These are phyloP conservation scores for Tipula lateralis DNA, from an alignment of 2,888 invertebrate genomes.

Conservation along the genomic window DNA sequence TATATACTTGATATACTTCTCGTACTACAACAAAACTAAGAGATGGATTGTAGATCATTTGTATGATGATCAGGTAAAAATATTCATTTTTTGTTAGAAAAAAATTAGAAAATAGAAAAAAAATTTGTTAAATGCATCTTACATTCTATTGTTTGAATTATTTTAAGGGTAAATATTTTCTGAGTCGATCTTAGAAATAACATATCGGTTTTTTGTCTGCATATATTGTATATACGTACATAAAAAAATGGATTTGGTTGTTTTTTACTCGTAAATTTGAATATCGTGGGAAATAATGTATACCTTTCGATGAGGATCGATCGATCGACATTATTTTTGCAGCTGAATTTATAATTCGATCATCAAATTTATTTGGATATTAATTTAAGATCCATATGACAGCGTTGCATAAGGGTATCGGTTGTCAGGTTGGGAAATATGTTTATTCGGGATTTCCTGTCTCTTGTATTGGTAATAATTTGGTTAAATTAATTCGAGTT, in stretches of 20 bases:
- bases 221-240: too few relatives aligned
- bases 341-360: background rate
- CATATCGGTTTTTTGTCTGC: background rate
- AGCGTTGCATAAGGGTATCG: background rate
- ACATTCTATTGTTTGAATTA: background rate
- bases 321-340: background rate
- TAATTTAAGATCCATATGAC: background rate
- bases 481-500: too few relatives aligned
- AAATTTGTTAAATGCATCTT: background rate
- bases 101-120: background rate
- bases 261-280: background rate
- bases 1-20: background rate
- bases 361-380: background rate
- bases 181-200: background rate
- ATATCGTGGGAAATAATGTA: conserved; percentile 19
- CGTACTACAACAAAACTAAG: background rate
- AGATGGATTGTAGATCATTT: conserved; percentile 24
- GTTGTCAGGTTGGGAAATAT: background rate
- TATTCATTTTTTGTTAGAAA: conserved; percentile 11
- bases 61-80: conserved; percentile 20
- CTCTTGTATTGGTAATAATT: background rate
- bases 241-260: background rate
- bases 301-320: background rate
- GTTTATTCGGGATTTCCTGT: background rate
- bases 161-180: conserved; percentile 19